Percentiles rank a stretch among this genome's conserved stretches.
phyloP scores from a whole-genome alignment of 2,888 invertebrate species.

The Homarus gammarus region DNA sequence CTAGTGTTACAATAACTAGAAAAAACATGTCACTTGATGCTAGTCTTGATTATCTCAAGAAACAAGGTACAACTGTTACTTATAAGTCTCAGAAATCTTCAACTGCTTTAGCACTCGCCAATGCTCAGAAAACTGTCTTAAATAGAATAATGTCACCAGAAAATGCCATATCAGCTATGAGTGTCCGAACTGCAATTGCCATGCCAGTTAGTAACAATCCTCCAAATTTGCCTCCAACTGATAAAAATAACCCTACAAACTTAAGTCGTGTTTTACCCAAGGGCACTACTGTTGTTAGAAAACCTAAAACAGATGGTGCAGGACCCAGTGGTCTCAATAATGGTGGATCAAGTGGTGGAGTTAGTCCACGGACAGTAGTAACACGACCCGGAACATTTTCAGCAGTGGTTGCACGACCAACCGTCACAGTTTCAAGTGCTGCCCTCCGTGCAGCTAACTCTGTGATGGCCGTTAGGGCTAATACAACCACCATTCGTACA shows the following conservation, averaged over 20 bases:
- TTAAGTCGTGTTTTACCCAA: constrained; percentile 72
- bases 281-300: constrained; percentile 75
- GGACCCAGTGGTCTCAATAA: constrained; percentile 75
- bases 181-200: constrained; percentile 70
- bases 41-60: constrained; percentile 74
- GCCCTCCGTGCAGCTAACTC: constrained; percentile 47
- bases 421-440: constrained; percentile 25
- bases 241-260: constrained; percentile 68
- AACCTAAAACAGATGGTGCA: constrained; percentile 70
- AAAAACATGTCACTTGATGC: constrained; percentile 68
- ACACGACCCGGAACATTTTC: constrained; percentile 51
- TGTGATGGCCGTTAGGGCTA: constrained; percentile 55
- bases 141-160: constrained; percentile 76
- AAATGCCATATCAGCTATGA: constrained; percentile 71
- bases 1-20: constrained; percentile 65
- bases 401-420: constrained; percentile 52
- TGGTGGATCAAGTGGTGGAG: constrained; percentile 54
- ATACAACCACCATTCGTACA: constrained; percentile 44
- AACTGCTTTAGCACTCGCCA: constrained; percentile 57
- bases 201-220: constrained; percentile 75
- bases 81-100: constrained; percentile 56
- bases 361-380: constrained; percentile 36
- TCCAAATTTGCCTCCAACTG: constrained; percentile 71
- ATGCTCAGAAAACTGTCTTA: constrained; percentile 75
- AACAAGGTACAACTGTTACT: constrained; percentile 69